These are phyloP conservation scores for Harmothoe impar DNA, from an alignment of 2,888 invertebrate species.

Conservation along the genomic window DNA sequence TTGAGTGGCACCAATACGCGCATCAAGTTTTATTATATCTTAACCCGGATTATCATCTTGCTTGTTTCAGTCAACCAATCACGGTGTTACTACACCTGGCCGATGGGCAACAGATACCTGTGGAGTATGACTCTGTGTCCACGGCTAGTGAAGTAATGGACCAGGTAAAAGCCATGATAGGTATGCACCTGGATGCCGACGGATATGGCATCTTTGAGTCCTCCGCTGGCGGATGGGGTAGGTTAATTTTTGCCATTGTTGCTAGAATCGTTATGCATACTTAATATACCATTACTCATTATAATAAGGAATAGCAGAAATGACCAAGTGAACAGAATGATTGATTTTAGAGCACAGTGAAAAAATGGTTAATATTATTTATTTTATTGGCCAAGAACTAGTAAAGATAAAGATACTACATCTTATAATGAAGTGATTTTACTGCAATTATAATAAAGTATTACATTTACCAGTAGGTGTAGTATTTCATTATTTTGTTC, in stretches of 20 bases:
- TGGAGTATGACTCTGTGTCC: constrained; percentile 97
- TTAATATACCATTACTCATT: background rate
- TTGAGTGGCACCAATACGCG: too few species aligned
- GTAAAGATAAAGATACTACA: too few species aligned
- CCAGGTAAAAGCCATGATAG: constrained; percentile 94
- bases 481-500: too few species aligned
- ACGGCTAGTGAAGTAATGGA: constrained; percentile 92
- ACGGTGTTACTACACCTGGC: constrained; percentile 95
- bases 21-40: too few species aligned
- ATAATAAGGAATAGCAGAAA: too few species aligned
- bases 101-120: constrained; percentile 96
- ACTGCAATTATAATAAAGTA: too few species aligned
- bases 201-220: constrained; percentile 95
- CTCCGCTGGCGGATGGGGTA: constrained; percentile 45
- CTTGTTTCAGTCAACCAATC: constrained; percentile 88
- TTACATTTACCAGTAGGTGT: too few species aligned
- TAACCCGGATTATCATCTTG: background rate
- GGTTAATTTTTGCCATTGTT: background rate
- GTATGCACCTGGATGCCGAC: constrained; percentile 90
- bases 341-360: too few species aligned
- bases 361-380: too few species aligned
- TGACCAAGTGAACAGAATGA: too few species aligned
- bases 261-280: background rate
- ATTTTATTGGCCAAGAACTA: too few species aligned
- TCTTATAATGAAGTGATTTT: too few species aligned